phyloP scores from a whole-genome alignment of 2,113 vertebrate genomes.

The Cygnus atratus region DNA sequence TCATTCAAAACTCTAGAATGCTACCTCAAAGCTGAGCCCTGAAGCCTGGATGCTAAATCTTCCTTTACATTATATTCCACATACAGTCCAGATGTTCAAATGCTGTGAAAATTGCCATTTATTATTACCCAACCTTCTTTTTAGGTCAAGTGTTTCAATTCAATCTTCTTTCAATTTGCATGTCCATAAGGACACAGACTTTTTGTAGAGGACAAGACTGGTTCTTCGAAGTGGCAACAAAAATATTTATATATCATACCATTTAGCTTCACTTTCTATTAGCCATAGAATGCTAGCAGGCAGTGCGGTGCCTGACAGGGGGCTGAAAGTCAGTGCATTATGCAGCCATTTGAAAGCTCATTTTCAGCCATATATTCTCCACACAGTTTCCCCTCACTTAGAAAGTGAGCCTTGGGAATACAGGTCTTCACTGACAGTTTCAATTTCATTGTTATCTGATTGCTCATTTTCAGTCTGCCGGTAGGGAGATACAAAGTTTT shows the following conservation, averaged over 20 bases:
- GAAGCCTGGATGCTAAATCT: background rate
- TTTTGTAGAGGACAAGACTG: background rate
- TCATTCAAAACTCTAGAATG: background rate
- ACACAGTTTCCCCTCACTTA: background rate
- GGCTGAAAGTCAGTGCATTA: background rate
- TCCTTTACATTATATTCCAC: background rate
- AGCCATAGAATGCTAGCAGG: background rate
- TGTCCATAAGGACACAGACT: background rate
- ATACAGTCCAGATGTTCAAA: background rate
- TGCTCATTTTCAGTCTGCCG: background rate
- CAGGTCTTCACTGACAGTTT: background rate
- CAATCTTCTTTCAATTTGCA: background rate
- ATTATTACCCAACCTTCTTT: background rate
- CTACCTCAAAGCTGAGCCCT: background rate
- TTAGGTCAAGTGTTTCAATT: background rate
- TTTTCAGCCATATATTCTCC: background rate
- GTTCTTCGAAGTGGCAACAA: background rate
- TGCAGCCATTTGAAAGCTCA: background rate
- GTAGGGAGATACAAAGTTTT: background rate
- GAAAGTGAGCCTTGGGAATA: background rate
- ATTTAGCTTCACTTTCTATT: background rate
- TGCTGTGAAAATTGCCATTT: background rate
- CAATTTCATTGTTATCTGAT: background rate
- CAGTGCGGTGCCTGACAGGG: background rate
- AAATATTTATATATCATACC: background rate